Evolutionary conservation across 2,797 vertebrate genomes (phyloP).

Genomic region (Rhyacichthys aspro): DNA sequence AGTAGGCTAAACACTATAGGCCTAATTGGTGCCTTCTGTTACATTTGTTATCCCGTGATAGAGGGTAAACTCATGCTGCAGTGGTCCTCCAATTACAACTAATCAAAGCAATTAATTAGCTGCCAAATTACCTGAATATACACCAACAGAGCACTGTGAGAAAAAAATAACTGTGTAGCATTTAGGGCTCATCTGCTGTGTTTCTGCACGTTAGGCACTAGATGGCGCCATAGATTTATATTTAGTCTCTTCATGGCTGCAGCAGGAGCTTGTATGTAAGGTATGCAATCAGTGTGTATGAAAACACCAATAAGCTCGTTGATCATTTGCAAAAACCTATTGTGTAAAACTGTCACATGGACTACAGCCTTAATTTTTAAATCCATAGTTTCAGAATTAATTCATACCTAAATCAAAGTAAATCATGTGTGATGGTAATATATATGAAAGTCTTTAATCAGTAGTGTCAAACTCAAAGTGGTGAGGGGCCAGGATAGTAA

Average conservation of each 20-base stretch:
- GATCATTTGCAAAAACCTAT: too few relatives aligned
- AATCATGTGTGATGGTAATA: too few relatives aligned
- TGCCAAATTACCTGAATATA: slow-evolving; percentile 64
- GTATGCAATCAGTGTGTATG: too few relatives aligned
- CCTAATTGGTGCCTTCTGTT: slow-evolving; percentile 57
- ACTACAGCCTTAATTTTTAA: too few relatives aligned
- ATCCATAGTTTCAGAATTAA: too few relatives aligned
- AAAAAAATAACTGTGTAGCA: not conserved
- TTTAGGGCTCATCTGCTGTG: slow-evolving; percentile 18
- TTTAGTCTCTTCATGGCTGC: slow-evolving; percentile 3
- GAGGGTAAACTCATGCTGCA: slow-evolving; percentile 43
- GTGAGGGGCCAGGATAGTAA: too few relatives aligned
- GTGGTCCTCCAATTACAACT: slow-evolving; percentile 55
- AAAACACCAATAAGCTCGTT: too few relatives aligned
- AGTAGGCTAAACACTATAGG: slow-evolving; percentile 37
- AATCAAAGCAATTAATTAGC: slow-evolving; percentile 69
- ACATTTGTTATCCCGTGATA: slow-evolving; percentile 48
- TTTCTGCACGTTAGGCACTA: slow-evolving; percentile 45
- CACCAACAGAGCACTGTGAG: slow-evolving; percentile 41
- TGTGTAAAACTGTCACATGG: too few relatives aligned
- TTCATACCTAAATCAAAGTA: too few relatives aligned
- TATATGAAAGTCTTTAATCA: too few relatives aligned
- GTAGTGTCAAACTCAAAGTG: too few relatives aligned
- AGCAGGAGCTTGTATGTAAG: too few relatives aligned
- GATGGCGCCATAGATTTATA: slow-evolving; percentile 64